phyloP scores from a whole-genome alignment of 2,888 invertebrate genomes.

The Drosophila leonis region DNA sequence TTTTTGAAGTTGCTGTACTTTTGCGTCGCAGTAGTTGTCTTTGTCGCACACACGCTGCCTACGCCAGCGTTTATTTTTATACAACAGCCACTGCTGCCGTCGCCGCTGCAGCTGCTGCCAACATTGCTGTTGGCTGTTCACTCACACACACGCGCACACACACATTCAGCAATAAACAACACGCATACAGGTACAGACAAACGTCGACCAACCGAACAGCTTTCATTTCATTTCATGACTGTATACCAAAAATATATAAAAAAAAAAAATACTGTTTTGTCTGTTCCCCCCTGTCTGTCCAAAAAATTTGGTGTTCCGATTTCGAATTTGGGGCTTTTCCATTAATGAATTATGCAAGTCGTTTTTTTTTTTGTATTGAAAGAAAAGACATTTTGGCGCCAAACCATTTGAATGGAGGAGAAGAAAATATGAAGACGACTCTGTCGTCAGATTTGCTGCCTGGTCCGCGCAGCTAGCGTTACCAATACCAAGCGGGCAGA shows the following conservation, averaged over 20 bases:
- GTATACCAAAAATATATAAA: slow-evolving; percentile 44
- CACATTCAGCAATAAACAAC: slow-evolving; percentile 27
- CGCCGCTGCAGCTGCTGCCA: slow-evolving; percentile 61
- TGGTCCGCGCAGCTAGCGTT: slow-evolving; percentile 55
- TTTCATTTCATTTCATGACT: slow-evolving; percentile 69
- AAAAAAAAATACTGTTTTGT: slow-evolving; percentile 28
- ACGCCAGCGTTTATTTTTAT: slow-evolving; percentile 78
- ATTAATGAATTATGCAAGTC: slow-evolving; percentile 46
- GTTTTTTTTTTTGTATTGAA: slow-evolving; percentile 8
- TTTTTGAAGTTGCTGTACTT: slow-evolving; percentile 82
- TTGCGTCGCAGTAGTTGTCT: slow-evolving; percentile 81
- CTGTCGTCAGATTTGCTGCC: slow-evolving; percentile 51
- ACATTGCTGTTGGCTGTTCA: slow-evolving; percentile 39
- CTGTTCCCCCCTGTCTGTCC: slow-evolving; percentile 11
- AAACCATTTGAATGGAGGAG: slow-evolving; percentile 41
- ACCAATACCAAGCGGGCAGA: slow-evolving; percentile 55
- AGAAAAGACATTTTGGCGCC: slow-evolving; percentile 37
- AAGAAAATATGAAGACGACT: slow-evolving; percentile 49
- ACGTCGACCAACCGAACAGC: slow-evolving; percentile 69
- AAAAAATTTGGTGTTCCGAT: slow-evolving; percentile 5
- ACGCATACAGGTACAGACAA: slow-evolving; percentile 31
- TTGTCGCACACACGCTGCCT: slow-evolving; percentile 71
- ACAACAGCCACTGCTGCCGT: slow-evolving; percentile 70
- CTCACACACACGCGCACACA: slow-evolving; percentile 34
- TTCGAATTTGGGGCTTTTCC: slow-evolving; percentile 23